Evolutionary conservation across 2,113 vertebrate species (phyloP).

Genomic region (Oryzias melastigma): DNA sequence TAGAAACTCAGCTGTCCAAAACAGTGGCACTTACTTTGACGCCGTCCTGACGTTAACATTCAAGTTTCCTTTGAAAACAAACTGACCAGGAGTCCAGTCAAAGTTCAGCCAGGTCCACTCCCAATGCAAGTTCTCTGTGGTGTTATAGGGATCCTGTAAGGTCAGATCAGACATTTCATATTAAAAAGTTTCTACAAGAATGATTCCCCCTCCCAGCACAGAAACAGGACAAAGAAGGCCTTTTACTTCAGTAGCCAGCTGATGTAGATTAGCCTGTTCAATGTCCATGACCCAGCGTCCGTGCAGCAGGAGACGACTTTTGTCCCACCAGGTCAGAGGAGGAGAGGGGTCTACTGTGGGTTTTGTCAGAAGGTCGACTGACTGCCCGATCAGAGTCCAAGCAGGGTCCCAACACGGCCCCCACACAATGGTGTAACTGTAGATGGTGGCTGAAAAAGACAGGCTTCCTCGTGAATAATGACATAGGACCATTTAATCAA

Average conservation of each 20-base stretch:
- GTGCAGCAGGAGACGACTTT: constrained; percentile 91
- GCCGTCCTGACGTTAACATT: constrained; percentile 96
- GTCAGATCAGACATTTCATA: neutral
- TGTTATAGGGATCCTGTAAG: constrained; percentile 95
- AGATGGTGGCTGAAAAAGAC: constrained; percentile 84
- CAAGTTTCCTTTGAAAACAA: constrained; percentile 91
- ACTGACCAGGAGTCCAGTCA: constrained; percentile 92
- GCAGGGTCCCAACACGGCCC: constrained; percentile 98
- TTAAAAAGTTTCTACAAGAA: neutral
- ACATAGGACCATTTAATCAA: neutral
- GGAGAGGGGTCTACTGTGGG: constrained; percentile 90
- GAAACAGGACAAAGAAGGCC: neutral
- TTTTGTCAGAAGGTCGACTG: constrained; percentile 93
- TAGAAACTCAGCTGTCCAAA: neutral
- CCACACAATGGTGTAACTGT: constrained; percentile 95
- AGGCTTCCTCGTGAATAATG: neutral
- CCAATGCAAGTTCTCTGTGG: constrained; percentile 98
- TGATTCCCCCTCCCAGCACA: too few relatives aligned
- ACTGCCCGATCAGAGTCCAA: constrained; percentile 95
- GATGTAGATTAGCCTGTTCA: constrained; percentile 94
- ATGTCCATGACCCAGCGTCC: constrained; percentile 94
- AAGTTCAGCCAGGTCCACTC: constrained; percentile 93
- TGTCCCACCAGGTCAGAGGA: constrained; percentile 95
- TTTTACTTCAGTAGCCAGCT: constrained; percentile 93
- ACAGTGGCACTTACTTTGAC: constrained; percentile 85